Evolutionary conservation across 2,888 invertebrate species (phyloP).

Genomic region (Cosmia trapezina): DNA sequence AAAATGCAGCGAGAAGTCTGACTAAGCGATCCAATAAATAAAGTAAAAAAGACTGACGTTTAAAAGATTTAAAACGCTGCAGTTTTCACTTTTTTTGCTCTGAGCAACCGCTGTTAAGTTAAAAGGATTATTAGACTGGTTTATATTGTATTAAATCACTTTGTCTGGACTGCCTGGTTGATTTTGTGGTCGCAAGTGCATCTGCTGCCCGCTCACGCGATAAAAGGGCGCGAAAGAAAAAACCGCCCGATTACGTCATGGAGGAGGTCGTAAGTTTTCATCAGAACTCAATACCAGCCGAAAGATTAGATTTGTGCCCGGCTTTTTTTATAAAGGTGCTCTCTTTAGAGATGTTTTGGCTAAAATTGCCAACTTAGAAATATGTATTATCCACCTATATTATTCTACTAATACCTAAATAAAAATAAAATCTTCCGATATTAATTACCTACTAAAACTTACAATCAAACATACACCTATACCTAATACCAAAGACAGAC

Average conservation of each 20-base stretch:
- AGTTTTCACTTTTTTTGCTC: conserved; percentile 4
- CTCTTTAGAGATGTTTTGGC: too few species aligned
- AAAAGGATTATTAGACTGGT: conserved; percentile 21
- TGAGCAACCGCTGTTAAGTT: background rate
- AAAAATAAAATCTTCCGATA: too few species aligned
- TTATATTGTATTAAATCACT: background rate
- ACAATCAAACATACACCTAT: too few species aligned
- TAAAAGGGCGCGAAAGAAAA: too few species aligned
- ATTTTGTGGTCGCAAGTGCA: background rate
- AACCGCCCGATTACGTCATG: too few species aligned
- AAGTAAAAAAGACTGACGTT: conserved; percentile 22
- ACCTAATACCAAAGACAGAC: too few species aligned
- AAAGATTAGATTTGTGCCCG: background rate
- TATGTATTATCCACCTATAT: too few species aligned
- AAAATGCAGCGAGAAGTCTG: conserved; percentile 44
- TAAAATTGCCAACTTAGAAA: too few species aligned
- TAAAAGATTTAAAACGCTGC: conserved; percentile 21
- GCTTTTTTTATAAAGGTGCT: background rate
- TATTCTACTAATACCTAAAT: too few species aligned
- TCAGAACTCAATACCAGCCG: background rate
- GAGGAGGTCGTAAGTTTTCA: background rate
- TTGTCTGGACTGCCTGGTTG: background rate
- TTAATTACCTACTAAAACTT: too few species aligned
- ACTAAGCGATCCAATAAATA: conserved; percentile 22
- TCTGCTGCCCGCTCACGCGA: too few species aligned